A percentile compares a stretch with the other conserved stretches of the same genome.
phyloP scores from a whole-genome alignment of 2,797 vertebrate genomes.

The Psittacula derbiana region DNA sequence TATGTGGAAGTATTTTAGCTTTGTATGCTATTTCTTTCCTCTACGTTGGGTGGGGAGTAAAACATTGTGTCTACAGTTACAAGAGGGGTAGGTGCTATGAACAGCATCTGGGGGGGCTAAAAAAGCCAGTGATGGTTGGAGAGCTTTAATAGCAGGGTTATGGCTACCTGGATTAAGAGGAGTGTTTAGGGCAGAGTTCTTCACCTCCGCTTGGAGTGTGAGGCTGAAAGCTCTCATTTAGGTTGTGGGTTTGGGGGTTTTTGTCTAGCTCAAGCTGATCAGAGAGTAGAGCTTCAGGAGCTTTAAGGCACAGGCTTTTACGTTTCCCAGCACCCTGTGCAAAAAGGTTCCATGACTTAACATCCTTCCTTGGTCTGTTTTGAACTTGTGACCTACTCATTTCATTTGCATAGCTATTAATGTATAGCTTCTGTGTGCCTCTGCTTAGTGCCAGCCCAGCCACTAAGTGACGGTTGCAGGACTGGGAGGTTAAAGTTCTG shows the following conservation, averaged over 20 bases:
- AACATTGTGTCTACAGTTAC: background rate
- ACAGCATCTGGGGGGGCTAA: accelerated
- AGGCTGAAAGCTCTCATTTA: background rate
- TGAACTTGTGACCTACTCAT: background rate
- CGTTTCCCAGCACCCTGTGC: background rate
- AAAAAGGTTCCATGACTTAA: background rate
- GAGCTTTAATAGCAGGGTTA: background rate
- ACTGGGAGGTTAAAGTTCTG: background rate
- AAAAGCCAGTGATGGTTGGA: background rate
- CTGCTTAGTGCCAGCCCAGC: background rate
- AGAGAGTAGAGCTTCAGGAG: background rate
- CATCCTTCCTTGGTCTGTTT: background rate
- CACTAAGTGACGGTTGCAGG: background rate
- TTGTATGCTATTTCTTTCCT: background rate
- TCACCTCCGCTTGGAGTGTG: background rate
- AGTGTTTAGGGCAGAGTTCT: background rate
- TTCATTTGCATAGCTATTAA: background rate
- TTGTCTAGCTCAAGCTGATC: background rate
- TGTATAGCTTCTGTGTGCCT: background rate
- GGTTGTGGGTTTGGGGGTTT: background rate
- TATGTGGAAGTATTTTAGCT: background rate
- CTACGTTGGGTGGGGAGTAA: accelerated
- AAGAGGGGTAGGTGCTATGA: background rate
- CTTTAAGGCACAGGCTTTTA: background rate
- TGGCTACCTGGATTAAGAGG: background rate